Evolutionary conservation across 2,888 invertebrate genomes (phyloP).

Genomic region (Drosophila lacicola): DNA sequence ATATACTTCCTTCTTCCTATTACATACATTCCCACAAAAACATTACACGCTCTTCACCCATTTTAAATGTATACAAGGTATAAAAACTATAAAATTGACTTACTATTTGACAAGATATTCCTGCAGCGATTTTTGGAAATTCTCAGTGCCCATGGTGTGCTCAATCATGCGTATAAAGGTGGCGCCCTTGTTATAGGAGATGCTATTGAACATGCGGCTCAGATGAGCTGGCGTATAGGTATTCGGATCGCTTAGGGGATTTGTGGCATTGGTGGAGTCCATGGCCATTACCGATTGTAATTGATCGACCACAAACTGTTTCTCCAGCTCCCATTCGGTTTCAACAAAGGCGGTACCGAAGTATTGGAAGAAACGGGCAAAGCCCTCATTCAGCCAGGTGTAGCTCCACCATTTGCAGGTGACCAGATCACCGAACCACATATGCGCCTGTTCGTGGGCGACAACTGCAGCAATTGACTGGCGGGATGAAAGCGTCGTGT

Average conservation of each 20-base stretch:
- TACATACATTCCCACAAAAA: too few species aligned
- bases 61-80: too few species aligned
- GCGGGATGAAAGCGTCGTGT: conserved; percentile 87
- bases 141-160: conserved; percentile 86
- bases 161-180: conserved; percentile 89
- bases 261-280: conserved; percentile 87
- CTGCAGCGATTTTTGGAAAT: conserved; percentile 87
- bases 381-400: conserved; percentile 89
- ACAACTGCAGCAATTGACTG: conserved; percentile 88
- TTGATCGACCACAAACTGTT: conserved; percentile 90
- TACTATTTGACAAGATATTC: conserved; percentile 86
- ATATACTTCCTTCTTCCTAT: too few species aligned
- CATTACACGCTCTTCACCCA: too few species aligned
- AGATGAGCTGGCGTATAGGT: conserved; percentile 87
- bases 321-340: conserved; percentile 87
- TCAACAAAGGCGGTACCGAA: conserved; percentile 87
- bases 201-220: conserved; percentile 88
- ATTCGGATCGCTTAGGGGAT: conserved; percentile 87
- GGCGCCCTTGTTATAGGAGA: conserved; percentile 90
- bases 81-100: conserved; percentile 34
- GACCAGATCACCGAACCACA: conserved; percentile 89
- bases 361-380: conserved; percentile 91
- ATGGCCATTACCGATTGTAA: conserved; percentile 88
- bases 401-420: conserved; percentile 86
- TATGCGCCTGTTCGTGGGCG: conserved; percentile 87